Conservation (phyloP, 2,797 vertebrate species). For the Pipistrellus pipistrellus region DNA sequence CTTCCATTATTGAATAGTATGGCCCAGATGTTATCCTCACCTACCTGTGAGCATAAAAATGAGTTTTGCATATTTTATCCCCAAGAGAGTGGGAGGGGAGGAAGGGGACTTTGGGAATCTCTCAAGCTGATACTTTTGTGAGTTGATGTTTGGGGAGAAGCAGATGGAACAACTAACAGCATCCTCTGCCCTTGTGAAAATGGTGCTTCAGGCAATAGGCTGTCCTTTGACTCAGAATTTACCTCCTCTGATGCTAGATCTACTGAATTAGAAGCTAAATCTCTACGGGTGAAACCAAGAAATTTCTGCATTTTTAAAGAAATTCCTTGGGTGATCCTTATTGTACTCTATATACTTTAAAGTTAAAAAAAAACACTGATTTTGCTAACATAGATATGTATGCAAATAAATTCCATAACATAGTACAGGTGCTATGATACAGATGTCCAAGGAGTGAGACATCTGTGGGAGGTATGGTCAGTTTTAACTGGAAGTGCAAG, state of each 20-base stretch:
- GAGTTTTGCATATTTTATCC: constrained; percentile 75
- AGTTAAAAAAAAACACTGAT: constrained; percentile 48
- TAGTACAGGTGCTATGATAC: background rate
- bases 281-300: background rate
- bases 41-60: constrained; percentile 78
- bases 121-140: constrained; percentile 53
- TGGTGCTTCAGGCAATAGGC: background rate
- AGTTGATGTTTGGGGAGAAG: constrained; percentile 3
- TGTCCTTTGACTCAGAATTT: background rate
- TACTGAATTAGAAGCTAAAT: constrained; percentile 21
- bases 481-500: background rate
- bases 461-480: background rate
- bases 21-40: constrained; percentile 79
- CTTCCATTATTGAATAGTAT: constrained; percentile 83
- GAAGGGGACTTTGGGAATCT: constrained; percentile 20
- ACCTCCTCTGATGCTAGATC: background rate
- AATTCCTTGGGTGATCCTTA: constrained; percentile 19
- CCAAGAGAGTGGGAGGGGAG: constrained; percentile 62
- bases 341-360: background rate
- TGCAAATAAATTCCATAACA: background rate
- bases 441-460: background rate
- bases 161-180: background rate
- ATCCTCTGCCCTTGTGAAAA: constrained; percentile 11
- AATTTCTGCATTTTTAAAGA: constrained; percentile 51
- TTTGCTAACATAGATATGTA: background rate